Conservation (phyloP, 1,140 invertebrate species). For the Drosophila elegans region DNA sequence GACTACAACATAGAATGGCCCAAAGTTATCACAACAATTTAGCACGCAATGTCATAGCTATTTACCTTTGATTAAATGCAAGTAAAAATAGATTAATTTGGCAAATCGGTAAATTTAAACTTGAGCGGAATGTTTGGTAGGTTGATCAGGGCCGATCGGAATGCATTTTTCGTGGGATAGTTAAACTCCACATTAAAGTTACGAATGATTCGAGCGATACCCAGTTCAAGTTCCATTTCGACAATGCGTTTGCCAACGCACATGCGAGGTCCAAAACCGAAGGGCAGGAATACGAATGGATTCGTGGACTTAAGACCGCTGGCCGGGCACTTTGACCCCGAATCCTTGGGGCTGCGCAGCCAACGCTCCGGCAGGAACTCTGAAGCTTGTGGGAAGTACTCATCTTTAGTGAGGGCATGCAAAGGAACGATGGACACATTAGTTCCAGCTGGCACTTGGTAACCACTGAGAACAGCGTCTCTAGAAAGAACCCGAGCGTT, state of each 20-base stretch:
- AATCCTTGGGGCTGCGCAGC: constrained; percentile 70
- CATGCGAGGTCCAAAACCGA: constrained; percentile 87
- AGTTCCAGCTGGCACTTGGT: constrained; percentile 87
- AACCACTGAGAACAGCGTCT: constrained; percentile 87
- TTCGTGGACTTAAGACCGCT: constrained; percentile 84
- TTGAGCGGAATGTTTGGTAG: constrained; percentile 72
- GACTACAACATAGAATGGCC: neutral
- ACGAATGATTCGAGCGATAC: constrained; percentile 87
- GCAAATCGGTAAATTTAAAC: constrained; percentile 71
- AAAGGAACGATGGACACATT: constrained; percentile 86
- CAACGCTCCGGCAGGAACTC: constrained; percentile 88
- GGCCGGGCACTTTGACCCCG: constrained; percentile 39
- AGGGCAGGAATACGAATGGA: constrained; percentile 88
- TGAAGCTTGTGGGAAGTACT: constrained; percentile 85
- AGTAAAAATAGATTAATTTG: constrained; percentile 23
- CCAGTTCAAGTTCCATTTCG: constrained; percentile 89
- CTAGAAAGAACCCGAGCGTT: constrained; percentile 85
- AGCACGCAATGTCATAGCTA: too few species aligned
- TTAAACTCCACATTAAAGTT: constrained; percentile 87
- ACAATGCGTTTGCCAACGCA: constrained; percentile 89
- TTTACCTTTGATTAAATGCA: too few species aligned
- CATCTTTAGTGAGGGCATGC: constrained; percentile 78
- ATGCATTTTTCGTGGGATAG: constrained; percentile 67
- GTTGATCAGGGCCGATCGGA: constrained; percentile 58
- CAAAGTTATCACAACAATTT: neutral